Evolutionary conservation across 1,140 invertebrate genomes (phyloP).

Genomic region (Leptopilina clavipes): DNA sequence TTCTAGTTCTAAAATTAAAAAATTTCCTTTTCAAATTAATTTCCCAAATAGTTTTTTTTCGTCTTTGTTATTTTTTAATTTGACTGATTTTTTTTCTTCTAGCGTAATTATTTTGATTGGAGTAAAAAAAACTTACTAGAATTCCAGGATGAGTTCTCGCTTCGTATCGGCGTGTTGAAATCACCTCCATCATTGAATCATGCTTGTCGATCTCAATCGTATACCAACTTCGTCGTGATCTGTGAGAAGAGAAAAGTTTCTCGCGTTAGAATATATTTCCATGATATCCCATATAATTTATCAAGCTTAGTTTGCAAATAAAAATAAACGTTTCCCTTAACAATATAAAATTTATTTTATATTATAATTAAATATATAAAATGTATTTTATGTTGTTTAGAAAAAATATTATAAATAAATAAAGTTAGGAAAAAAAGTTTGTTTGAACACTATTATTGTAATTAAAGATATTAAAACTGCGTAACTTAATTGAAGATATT

Average conservation of each 20-base stretch:
- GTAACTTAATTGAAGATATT: not conserved
- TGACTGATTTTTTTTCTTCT: too few species aligned
- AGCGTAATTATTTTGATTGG: not conserved
- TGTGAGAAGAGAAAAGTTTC: constrained; percentile 36
- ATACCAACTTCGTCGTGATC: constrained; percentile 35
- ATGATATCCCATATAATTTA: constrained; percentile 33
- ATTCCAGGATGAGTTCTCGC: constrained; percentile 61
- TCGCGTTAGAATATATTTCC: constrained; percentile 31
- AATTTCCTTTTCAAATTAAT: too few species aligned
- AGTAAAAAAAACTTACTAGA: constrained; percentile 58
- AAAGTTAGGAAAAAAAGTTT: too few species aligned
- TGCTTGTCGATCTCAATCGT: constrained; percentile 38
- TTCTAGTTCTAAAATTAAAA: too few species aligned
- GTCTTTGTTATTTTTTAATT: too few species aligned
- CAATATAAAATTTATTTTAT: too few species aligned
- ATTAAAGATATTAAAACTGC: not conserved
- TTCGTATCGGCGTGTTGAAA: constrained; percentile 71
- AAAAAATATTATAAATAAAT: too few species aligned
- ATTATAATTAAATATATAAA: too few species aligned
- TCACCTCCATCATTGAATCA: constrained; percentile 69
- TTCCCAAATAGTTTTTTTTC: too few species aligned
- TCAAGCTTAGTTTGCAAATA: not conserved
- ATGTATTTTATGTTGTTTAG: too few species aligned
- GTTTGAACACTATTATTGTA: too few species aligned
- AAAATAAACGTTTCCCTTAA: too few species aligned